Base-by-base conservation (phyloP, 92 coral and sea anemone species). In the Hydrozoanthus gracilis region DNA sequence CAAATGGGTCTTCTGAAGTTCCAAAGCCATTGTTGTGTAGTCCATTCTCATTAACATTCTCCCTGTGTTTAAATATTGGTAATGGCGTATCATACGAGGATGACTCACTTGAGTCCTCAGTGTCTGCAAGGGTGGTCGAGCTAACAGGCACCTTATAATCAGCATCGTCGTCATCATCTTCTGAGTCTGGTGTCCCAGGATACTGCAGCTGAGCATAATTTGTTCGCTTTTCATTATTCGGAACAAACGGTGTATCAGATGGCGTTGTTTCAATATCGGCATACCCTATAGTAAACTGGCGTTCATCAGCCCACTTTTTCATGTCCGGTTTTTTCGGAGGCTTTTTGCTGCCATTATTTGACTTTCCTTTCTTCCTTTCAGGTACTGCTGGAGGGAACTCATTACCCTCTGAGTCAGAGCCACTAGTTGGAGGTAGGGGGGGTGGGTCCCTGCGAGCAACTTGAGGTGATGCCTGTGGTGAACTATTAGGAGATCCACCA, bases 321-420 rank as follows among this genome's bases (percentile, higher is more conserved):
- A 50, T 46, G 68, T 66, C 88, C 44, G 78, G 88, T 76, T 65
- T 91, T 76, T 84, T 90, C 84, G 64, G 86, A 51, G 76, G 44
- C 18, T 71, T 69, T 67, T 74, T 52, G 9, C 45, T 79, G 3
- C 89, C 51, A n/a, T 66, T 78, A 50, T 58, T 78, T 68, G 73
- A 27, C 75, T 78, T 89, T 76, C 86, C 88, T 86, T 93, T 95
- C 77, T 88, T 82, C 69, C 99, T 87, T 54, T 92, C 99, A 18
- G 99, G 99, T 52, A 97, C 87, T 20, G 95, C 98, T 15, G 98
- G 98, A n/a, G 99, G 99, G 10, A 88, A 86, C 18, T 87, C 86
- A 69, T 90, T 94, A 11, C 92, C 93, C 44, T 93, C 98, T 7
- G 93, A 91, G 49, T 88, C 95, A 12, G 82, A 77, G 15, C 84